These are phyloP conservation scores for Porphyrio hochstetteri DNA, from an alignment of 2,113 vertebrate genomes.

Conservation along the genomic window DNA sequence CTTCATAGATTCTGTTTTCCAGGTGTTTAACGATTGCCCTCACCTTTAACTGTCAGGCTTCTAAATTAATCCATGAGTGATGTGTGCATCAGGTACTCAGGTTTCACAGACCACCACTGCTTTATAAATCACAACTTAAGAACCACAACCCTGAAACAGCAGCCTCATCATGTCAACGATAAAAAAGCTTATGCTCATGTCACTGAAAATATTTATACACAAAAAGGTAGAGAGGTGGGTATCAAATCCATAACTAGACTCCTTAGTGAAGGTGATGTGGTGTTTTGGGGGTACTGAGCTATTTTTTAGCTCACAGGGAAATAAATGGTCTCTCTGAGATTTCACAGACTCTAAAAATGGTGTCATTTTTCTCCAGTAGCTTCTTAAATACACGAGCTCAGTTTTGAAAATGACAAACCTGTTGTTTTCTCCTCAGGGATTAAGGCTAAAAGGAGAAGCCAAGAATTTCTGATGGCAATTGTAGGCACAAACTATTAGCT, in stretches of 20 bases:
- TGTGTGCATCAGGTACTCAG: background rate
- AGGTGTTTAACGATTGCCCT: background rate
- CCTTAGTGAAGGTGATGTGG: background rate
- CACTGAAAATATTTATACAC: background rate
- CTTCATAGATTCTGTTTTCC: background rate
- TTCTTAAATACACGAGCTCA: background rate
- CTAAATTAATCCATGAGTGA: background rate
- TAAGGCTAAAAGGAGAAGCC: background rate
- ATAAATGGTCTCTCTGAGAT: background rate
- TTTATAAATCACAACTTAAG: background rate
- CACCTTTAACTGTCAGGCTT: background rate
- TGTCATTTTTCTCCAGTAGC: background rate
- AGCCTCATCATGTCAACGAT: background rate
- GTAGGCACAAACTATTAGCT: background rate
- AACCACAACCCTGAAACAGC: background rate
- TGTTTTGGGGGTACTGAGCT: background rate
- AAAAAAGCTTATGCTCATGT: background rate
- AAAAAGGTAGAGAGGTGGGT: background rate
- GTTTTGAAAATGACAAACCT: background rate
- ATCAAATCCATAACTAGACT: background rate
- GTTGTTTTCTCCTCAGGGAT: background rate
- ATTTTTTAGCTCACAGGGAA: background rate
- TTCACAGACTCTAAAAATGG: background rate
- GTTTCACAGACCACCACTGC: background rate
- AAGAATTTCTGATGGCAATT: background rate